Percentiles rank a stretch among this genome's conserved stretches.
These are phyloP conservation scores for Sinocyclocheilus maitianheensis DNA, from an alignment of 2,113 vertebrate species.

Conservation along the genomic window DNA sequence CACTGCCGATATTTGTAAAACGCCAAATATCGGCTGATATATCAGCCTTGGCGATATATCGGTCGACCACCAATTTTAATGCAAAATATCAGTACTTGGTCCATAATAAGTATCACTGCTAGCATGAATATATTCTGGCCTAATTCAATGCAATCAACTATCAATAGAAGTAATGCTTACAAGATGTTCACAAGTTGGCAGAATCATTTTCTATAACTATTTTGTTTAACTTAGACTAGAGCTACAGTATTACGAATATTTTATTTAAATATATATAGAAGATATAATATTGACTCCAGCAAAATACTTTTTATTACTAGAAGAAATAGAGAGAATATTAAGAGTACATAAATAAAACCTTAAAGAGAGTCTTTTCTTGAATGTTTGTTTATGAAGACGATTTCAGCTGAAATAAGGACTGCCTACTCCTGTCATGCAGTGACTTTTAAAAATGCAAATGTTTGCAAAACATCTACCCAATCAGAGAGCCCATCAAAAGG, in stretches of 20 bases:
- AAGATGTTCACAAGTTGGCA: not conserved
- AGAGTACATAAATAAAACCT: not conserved
- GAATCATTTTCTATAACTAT: not conserved
- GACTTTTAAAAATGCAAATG: slow-evolving; percentile 35
- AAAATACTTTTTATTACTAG: not conserved
- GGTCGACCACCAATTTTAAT: not conserved
- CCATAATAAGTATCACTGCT: not conserved
- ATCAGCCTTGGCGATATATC: no score
- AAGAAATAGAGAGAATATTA: not conserved
- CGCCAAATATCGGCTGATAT: no score
- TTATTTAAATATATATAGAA: not conserved
- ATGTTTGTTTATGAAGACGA: not conserved
- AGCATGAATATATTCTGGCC: no score
- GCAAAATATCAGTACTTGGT: not conserved
- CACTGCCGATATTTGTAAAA: no score
- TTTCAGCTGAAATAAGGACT: not conserved
- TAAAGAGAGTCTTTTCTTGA: not conserved
- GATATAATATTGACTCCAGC: not conserved
- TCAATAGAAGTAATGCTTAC: not conserved
- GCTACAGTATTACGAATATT: not conserved
- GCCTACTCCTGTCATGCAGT: not conserved
- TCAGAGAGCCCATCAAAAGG: slow-evolving; percentile 38
- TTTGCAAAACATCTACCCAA: slow-evolving; percentile 38
- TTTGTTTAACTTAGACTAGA: not conserved
- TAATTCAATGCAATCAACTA: not conserved